A percentile compares a stretch with the other conserved stretches of the same genome.
Evolutionary conservation across 2,113 vertebrate species (phyloP).

Genomic region (Eidolon helvum): DNA sequence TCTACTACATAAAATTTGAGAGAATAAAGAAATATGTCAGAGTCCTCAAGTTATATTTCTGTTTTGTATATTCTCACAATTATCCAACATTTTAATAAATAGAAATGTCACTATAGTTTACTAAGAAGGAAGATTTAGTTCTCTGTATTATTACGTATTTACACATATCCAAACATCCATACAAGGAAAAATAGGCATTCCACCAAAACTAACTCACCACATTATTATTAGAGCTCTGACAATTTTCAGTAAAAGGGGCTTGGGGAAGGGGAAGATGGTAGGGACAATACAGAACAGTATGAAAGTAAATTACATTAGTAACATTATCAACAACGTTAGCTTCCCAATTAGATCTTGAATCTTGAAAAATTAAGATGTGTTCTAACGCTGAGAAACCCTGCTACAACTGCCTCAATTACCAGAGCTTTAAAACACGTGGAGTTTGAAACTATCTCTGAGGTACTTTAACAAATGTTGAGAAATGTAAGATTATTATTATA

Average conservation of each 20-base stretch:
- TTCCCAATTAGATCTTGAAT: background rate
- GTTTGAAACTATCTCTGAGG: background rate
- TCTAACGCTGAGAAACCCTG: background rate
- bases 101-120: background rate
- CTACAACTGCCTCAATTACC: background rate
- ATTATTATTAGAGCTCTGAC: background rate
- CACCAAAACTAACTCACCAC: background rate
- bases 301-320: background rate
- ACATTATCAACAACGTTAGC: background rate
- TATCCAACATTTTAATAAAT: background rate
- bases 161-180: background rate
- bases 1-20: background rate
- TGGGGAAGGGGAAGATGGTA: rapidly evolving
- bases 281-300: background rate
- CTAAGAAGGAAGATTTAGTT: background rate
- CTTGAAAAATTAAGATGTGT: background rate
- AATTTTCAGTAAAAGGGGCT: background rate
- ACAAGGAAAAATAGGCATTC: background rate
- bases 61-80: background rate
- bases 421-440: background rate
- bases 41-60: background rate
- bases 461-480: background rate
- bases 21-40: background rate
- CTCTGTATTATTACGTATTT: background rate
- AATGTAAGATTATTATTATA: background rate